Evolutionary conservation across 1,140 invertebrate genomes (phyloP), one percentile per base, ranked within the genome.

Genomic region (Pogonognathellus flavescens): DNA sequence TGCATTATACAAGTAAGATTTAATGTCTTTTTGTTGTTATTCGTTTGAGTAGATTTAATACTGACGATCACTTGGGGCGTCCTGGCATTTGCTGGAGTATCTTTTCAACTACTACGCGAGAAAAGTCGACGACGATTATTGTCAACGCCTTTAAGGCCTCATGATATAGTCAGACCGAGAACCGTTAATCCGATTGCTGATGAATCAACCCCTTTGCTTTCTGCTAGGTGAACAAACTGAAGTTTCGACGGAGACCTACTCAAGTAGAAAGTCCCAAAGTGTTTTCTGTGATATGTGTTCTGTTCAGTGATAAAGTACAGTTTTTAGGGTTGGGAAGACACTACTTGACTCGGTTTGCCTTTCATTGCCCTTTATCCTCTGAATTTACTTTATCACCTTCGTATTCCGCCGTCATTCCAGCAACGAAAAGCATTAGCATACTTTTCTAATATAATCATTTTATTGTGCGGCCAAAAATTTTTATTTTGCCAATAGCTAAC

Each of bases 21-120:
- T 76, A 76, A 76, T 81, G 80, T 53, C 10, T 66, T 80, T 80
- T 76, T 83, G 18, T 83, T 57, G 50, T 85, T 62, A 72, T 85
- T 87, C 62, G n/a, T 76, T 70, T 87, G 83, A 90, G 85, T 91
- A 95, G 94, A 94, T 90, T 90, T 92, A 41, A 89, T 92, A 18
- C 89, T 94, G 57, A 90, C 90, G 0, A 84, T 92, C 7, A 66
- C 93, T 9, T 94, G 94, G 93, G 84, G 91, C 2, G 83, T 91
- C 3, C 86, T 94, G 31, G 90, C 92, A 2, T 66, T 91, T 5
- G 87, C 90, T 2, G 93, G 93, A 10, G 90, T 91, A 84, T 87
- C 90, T 1, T 90, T 92, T 86, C 93, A 94, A 89, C 89, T 91
- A 14, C 90, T 90, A 87, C 89, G 91, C 80, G 92, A 92, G 88